Evolutionary conservation across 2,113 vertebrate species (phyloP), one percentile per base, ranked within the genome.

Genomic region (Takifugu flavidus): DNA sequence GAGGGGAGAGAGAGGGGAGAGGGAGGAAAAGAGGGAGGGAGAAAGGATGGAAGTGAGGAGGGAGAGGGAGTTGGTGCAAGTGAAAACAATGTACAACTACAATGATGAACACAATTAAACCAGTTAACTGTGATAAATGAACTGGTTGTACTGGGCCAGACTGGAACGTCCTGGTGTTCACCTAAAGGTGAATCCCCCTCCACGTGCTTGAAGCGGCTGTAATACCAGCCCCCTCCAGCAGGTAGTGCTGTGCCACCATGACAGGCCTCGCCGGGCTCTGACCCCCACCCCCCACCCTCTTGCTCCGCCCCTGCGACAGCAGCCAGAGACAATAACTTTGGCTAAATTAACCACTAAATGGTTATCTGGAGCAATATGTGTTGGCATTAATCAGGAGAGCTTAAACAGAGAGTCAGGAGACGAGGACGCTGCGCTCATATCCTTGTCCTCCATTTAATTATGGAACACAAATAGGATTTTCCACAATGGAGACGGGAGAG

Each of bases 271-370:
- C 89, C 90, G 85, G 91, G 53, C 49, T 31, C 12, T 46, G 15
- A 5, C 55, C 25, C 3, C 29, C 15, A 25, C 49, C 3, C 31
- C 6, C 20, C 42, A 20, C 65, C 10, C 43, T 14, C 26, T 28
- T 15, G 49, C 64, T 60, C 59, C 73, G 44, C 8, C 62, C 71
- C 72, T 47, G 29, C 28, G 52, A 90, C 89, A 91, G 92, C 92
- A 93, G 90, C 90, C 92, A 90, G 92, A 90, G 92, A 93, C 94
- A 94, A 96, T 98, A 95, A 93, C 96, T 96, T 94, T 95, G 93
- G 93, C 94, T 93, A 96, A 97, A 96, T 98, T 93, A 98, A 95
- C 91, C 94, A 93, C 93, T 96, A 96, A 98, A 98, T 95, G 95
- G 94, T 94, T 95, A 94, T 98, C 94, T 95, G 92, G 94, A 95